A percentile compares a stretch with the other conserved stretches of the same genome.
phyloP scores from a whole-genome alignment of 1,140 invertebrate species.

The Trialeurodes vaporariorum region DNA sequence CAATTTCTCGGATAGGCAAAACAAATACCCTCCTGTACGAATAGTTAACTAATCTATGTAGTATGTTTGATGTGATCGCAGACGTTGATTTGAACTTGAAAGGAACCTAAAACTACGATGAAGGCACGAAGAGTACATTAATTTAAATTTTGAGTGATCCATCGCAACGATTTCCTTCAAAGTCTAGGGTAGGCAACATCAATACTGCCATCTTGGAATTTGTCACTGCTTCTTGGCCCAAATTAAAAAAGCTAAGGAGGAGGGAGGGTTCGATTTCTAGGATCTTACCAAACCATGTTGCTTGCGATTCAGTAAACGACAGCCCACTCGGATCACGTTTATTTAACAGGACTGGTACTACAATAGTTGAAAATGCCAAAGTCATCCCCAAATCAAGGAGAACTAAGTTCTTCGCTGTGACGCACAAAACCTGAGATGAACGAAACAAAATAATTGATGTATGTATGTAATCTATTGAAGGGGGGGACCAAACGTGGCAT shows the following conservation, averaged over 20 bases:
- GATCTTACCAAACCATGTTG: constrained; percentile 28
- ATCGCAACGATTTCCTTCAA: too few species aligned
- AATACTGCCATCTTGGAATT: too few species aligned
- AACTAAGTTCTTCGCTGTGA: constrained; percentile 22
- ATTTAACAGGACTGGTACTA: constrained; percentile 24
- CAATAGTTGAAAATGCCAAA: constrained; percentile 24
- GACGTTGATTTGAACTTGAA: too few species aligned
- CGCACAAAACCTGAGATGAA: constrained; percentile 22
- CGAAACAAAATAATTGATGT: background rate
- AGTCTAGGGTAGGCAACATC: too few species aligned
- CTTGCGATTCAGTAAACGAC: constrained; percentile 21
- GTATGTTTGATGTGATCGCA: too few species aligned
- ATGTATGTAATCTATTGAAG: background rate
- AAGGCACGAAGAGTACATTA: background rate
- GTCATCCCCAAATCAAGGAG: constrained; percentile 28
- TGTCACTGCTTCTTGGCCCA: too few species aligned
- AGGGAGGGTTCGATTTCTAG: too few species aligned
- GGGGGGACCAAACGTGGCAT: background rate
- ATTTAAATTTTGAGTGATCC: background rate
- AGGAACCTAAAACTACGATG: background rate
- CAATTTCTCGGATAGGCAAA: too few species aligned
- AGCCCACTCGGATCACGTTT: constrained; percentile 15
- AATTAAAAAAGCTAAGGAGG: too few species aligned
- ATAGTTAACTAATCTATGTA: too few species aligned
- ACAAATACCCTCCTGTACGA: too few species aligned